phyloP scores from a whole-genome alignment of 2,888 invertebrate genomes.

The Omphaloscelis lunosa region DNA sequence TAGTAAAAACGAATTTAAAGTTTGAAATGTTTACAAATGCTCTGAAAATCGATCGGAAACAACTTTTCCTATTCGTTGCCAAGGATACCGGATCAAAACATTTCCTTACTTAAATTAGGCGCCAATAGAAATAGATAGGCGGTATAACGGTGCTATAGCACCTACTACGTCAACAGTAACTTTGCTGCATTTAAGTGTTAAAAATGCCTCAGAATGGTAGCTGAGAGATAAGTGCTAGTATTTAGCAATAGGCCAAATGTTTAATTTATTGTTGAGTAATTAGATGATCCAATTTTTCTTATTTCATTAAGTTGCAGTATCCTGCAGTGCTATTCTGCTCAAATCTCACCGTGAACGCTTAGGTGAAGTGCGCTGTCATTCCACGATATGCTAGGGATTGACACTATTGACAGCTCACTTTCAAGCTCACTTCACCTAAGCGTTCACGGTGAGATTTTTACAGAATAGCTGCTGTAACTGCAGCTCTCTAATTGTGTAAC shows the following conservation, averaged over 20 bases:
- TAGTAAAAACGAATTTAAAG: conserved; percentile 13
- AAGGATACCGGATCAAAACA: conserved; percentile 74
- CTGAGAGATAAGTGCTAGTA: too few species aligned
- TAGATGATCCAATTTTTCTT: not conserved
- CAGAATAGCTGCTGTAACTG: too few species aligned
- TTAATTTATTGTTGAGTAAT: not conserved
- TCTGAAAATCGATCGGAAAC: conserved; percentile 51
- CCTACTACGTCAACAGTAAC: not conserved
- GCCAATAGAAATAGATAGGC: conserved; percentile 5
- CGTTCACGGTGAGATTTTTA: too few species aligned
- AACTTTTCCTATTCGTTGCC: conserved; percentile 63
- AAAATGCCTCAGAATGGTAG: not conserved
- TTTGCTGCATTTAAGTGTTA: not conserved
- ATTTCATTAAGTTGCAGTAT: too few species aligned
- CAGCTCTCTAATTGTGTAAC: too few species aligned
- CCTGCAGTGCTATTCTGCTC: too few species aligned
- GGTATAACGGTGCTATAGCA: not conserved
- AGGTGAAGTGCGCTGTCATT: too few species aligned
- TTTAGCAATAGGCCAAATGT: not conserved
- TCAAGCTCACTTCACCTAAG: too few species aligned
- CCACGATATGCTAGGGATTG: too few species aligned
- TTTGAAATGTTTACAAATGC: conserved; percentile 46
- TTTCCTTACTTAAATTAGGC: conserved; percentile 12
- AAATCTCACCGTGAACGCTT: too few species aligned
- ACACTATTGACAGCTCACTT: too few species aligned